Conservation (phyloP, 23 tunicate genomes). For the Halocynthia aurantium region DNA sequence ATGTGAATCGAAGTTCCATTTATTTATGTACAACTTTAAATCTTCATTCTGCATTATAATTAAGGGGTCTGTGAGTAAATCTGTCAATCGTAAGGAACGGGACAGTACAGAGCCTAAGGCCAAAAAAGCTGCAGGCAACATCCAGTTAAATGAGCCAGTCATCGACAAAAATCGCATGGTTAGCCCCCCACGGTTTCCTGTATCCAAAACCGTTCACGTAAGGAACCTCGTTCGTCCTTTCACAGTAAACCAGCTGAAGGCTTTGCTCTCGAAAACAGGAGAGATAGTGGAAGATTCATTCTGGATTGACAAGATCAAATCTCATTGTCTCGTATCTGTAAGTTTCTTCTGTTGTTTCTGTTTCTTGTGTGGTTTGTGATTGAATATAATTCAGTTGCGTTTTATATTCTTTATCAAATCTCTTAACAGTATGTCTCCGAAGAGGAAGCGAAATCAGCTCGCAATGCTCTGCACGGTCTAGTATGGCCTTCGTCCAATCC, state of each 20-base stretch:
- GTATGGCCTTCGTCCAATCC: slow-evolving; percentile 97
- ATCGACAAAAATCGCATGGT: slow-evolving; percentile 19
- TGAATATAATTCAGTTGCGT: neutral
- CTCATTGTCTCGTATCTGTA: slow-evolving; percentile 84
- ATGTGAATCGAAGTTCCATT: too few relatives aligned
- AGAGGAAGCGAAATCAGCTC: slow-evolving; percentile 52
- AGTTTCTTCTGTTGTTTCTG: slow-evolving; percentile 11
- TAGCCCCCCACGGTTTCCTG: slow-evolving; percentile 43
- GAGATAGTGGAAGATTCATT: slow-evolving; percentile 62
- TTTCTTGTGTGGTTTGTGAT: neutral
- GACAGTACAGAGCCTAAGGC: too few relatives aligned
- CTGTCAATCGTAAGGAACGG: too few relatives aligned
- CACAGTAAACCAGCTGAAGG: slow-evolving; percentile 72
- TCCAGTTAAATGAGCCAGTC: slow-evolving; percentile 13
- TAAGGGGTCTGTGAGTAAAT: too few relatives aligned
- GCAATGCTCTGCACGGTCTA: slow-evolving; percentile 60
- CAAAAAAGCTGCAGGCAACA: too few relatives aligned
- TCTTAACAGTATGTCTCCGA: slow-evolving; percentile 49
- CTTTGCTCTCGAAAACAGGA: slow-evolving; percentile 58
- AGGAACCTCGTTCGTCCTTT: slow-evolving; percentile 91
- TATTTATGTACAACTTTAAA: too few relatives aligned
- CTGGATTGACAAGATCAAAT: slow-evolving; percentile 94
- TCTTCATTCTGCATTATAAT: too few relatives aligned
- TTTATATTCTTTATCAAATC: neutral
- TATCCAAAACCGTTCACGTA: slow-evolving; percentile 57